These are phyloP conservation scores for Hymenochirus boettgeri DNA, from an alignment of 2,113 vertebrate genomes.

Conservation along the genomic window DNA sequence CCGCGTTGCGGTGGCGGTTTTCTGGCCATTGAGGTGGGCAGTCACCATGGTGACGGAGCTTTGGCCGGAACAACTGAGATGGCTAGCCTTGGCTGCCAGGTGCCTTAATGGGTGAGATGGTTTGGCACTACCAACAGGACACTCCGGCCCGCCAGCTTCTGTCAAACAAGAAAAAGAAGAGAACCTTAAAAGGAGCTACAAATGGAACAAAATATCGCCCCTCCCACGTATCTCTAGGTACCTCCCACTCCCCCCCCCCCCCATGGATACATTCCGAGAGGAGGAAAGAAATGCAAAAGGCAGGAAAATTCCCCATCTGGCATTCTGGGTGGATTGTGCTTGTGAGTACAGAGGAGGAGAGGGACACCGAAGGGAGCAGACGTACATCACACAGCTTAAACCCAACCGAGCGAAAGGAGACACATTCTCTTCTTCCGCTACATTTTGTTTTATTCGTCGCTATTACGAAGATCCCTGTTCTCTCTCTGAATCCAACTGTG, in stretches of 20 bases:
- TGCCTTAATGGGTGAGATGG: constrained; percentile 70
- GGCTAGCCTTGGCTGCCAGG: constrained; percentile 64
- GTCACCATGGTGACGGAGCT: constrained; percentile 77
- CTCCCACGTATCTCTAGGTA: not conserved
- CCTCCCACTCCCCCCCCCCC: not conserved
- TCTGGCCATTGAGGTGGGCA: constrained; percentile 73
- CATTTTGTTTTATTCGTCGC: constrained; percentile 14
- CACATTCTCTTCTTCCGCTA: not conserved
- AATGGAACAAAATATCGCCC: constrained; percentile 4
- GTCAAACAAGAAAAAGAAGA: constrained; percentile 42
- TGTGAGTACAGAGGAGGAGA: not conserved
- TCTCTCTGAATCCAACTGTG: constrained; percentile 25
- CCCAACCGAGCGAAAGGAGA: constrained; percentile 17
- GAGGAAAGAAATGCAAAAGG: not conserved
- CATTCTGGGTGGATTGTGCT: constrained; percentile 16
- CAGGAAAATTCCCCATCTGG: constrained; percentile 24
- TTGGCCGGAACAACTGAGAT: constrained; percentile 72
- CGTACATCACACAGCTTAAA: not conserved
- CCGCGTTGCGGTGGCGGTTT: constrained; percentile 53
- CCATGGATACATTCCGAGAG: not conserved
- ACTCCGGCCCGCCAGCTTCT: constrained; percentile 74
- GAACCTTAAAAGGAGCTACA: constrained; percentile 29
- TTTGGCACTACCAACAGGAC: constrained; percentile 66
- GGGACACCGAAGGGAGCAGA: not conserved
- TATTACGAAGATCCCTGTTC: constrained; percentile 18